Evolutionary conservation across 2,797 vertebrate genomes (phyloP).

Genomic region (Dromococcyx pavoninus): DNA sequence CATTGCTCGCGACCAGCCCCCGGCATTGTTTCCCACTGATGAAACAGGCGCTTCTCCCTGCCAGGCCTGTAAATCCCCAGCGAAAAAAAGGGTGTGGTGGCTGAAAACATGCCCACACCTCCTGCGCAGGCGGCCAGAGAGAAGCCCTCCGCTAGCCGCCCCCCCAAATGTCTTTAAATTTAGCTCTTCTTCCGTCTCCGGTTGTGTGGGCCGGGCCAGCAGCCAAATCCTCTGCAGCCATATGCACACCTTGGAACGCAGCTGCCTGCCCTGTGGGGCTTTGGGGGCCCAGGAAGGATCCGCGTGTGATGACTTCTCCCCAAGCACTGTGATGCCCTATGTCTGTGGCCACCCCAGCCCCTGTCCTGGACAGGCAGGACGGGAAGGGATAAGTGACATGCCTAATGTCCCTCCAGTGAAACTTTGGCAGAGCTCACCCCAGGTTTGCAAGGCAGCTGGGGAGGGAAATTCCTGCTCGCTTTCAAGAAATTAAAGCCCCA

Average conservation of each 20-base stretch:
- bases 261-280: background rate
- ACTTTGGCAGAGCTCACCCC: background rate
- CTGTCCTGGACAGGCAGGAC: accelerated
- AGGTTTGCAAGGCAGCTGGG: background rate
- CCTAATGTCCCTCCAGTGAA: background rate
- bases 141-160: background rate
- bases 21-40: accelerated
- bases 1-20: background rate
- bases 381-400: background rate
- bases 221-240: background rate
- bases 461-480: background rate
- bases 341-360: background rate
- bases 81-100: background rate
- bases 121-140: background rate
- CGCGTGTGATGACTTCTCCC: accelerated
- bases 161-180: background rate
- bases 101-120: background rate
- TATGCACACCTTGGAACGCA: background rate
- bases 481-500: background rate
- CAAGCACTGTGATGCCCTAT: accelerated
- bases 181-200: constrained; percentile 3
- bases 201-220: background rate
- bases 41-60: background rate
- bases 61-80: background rate
- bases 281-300: background rate